Conservation (phyloP, 1,140 invertebrate species). For the Ericerus pela region DNA sequence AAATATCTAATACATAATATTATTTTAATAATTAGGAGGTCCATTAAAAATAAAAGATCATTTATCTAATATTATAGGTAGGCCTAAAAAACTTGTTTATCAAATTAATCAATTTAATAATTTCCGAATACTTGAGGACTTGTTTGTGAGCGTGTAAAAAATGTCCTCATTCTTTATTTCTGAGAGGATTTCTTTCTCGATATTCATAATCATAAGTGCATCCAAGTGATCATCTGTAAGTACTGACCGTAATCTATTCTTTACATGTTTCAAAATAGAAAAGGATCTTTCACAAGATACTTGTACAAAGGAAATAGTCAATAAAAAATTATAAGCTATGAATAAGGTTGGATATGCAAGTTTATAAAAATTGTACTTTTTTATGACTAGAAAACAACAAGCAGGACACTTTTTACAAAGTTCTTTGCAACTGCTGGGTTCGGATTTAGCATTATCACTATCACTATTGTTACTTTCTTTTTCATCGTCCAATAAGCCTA, state of each 20-base stretch:
- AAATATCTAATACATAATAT: neutral
- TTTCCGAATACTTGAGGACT: neutral
- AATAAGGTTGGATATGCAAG: neutral
- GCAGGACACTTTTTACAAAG: neutral
- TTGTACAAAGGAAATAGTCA: neutral
- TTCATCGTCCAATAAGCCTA: too few relatives aligned
- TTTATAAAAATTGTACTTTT: too few relatives aligned
- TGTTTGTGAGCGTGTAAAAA: neutral
- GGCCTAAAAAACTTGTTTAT: too few relatives aligned
- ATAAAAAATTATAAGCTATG: neutral
- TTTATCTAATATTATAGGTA: too few relatives aligned
- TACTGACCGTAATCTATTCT: neutral
- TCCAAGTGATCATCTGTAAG: slow-evolving; percentile 4
- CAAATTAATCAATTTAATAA: slow-evolving; percentile 3
- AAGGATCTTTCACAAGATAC: neutral
- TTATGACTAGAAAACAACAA: neutral
- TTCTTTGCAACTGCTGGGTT: neutral
- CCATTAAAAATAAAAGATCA: neutral
- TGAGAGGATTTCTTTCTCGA: neutral
- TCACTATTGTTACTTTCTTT: neutral
- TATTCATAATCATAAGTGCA: neutral
- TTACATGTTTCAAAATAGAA: slow-evolving; percentile 5
- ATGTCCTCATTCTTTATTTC: neutral
- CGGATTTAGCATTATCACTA: neutral
- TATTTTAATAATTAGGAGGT: neutral